phyloP scores from a whole-genome alignment of 2,888 invertebrate genomes.

The Melipona beecheii region DNA sequence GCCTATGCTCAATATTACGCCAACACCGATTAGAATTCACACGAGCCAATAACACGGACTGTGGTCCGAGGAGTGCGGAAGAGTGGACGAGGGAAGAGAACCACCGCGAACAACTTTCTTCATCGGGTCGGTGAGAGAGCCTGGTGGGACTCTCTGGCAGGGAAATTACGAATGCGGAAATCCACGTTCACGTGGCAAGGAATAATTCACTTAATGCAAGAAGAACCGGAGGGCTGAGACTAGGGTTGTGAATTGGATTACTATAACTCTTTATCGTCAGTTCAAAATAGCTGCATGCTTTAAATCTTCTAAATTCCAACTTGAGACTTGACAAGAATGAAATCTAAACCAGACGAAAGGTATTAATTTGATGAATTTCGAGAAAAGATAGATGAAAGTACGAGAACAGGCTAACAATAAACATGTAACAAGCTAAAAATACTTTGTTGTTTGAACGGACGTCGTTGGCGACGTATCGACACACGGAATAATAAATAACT shows the following conservation, averaged over 20 bases:
- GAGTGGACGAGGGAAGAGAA: background rate
- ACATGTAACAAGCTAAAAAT: background rate
- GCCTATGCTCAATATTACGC: constrained; percentile 44
- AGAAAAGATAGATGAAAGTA: too few relatives aligned
- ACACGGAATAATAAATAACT: background rate
- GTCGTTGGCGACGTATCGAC: background rate
- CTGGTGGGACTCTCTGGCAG: background rate
- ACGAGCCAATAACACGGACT: constrained; percentile 31
- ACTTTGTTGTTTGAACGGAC: background rate
- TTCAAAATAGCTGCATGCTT: too few relatives aligned
- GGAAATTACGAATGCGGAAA: constrained; percentile 47
- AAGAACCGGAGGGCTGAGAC: background rate
- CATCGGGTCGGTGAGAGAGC: background rate
- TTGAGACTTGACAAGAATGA: too few relatives aligned
- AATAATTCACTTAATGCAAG: constrained; percentile 21
- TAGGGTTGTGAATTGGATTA: too few relatives aligned
- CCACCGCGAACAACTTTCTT: constrained; percentile 44
- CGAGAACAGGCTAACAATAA: too few relatives aligned
- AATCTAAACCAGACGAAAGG: too few relatives aligned
- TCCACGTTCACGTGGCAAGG: background rate
- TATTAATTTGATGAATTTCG: background rate
- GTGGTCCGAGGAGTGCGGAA: background rate
- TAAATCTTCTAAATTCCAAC: too few relatives aligned
- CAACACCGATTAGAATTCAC: constrained; percentile 65
- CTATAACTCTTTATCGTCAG: too few relatives aligned